phyloP scores from a whole-genome alignment of 92 coral and sea anemone genomes.

The Zoanthus sansibaricus region DNA sequence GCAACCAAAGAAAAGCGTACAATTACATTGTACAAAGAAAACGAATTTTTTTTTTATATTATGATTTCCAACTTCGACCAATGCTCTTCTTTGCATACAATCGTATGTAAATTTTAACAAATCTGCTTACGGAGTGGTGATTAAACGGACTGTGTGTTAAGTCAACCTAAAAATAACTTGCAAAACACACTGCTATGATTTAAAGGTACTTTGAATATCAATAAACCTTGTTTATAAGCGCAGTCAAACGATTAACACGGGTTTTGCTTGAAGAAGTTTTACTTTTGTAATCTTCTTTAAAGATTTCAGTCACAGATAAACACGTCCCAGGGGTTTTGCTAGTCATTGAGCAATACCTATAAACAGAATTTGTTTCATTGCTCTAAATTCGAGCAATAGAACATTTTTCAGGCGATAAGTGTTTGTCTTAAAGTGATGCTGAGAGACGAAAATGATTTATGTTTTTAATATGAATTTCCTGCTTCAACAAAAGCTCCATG shows the following conservation, averaged over 20 bases:
- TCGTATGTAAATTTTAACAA: no score
- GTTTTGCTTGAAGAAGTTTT: not conserved
- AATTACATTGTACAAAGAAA: no score
- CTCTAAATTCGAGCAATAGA: not conserved
- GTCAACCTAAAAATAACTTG: no score
- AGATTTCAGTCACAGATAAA: not conserved
- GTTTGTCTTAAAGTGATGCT: constrained; percentile 6
- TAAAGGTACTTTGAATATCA: not conserved
- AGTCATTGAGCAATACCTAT: not conserved
- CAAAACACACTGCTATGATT: not conserved
- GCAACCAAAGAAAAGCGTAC: no score
- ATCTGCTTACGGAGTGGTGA: no score
- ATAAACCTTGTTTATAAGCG: not conserved
- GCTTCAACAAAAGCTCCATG: not conserved
- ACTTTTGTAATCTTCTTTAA: not conserved
- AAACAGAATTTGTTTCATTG: constrained; percentile 18
- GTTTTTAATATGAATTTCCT: not conserved
- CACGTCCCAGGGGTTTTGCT: constrained; percentile 14
- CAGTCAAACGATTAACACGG: not conserved
- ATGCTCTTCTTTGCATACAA: no score
- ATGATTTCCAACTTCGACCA: no score
- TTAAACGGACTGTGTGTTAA: no score
- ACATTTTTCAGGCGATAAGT: not conserved
- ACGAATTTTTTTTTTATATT: no score
- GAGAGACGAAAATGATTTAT: not conserved